Percentiles rank a stretch among this genome's conserved stretches.
These are phyloP conservation scores for Baccha elongata DNA, from an alignment of 2,888 invertebrate genomes.

Conservation along the genomic window DNA sequence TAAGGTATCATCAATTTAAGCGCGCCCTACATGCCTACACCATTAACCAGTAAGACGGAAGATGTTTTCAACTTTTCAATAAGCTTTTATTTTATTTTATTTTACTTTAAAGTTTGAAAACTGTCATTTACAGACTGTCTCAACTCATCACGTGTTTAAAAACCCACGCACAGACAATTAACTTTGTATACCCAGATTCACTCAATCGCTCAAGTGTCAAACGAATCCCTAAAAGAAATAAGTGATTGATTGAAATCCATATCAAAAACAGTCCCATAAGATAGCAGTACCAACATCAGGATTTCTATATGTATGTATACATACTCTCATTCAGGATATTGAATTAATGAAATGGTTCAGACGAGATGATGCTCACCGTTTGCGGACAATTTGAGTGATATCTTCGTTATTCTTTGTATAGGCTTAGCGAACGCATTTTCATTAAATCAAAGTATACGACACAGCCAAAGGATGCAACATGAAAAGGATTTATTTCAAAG, in stretches of 20 bases:
- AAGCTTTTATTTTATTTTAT: no score
- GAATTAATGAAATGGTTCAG: conserved; percentile 24
- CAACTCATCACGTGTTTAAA: neutral
- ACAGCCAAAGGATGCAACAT: conserved; percentile 9
- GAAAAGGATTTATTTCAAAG: conserved; percentile 51
- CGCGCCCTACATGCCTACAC: no score
- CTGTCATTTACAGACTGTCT: neutral
- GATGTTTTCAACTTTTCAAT: no score
- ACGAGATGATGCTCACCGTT: neutral
- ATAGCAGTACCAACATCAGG: neutral
- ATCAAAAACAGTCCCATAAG: conserved; percentile 15
- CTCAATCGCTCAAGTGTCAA: conserved; percentile 26
- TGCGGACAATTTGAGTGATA: conserved; percentile 41
- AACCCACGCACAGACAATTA: conserved; percentile 8
- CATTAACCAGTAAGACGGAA: no score
- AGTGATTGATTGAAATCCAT: conserved; percentile 40
- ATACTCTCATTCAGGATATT: conserved; percentile 4
- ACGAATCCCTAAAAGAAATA: conserved; percentile 25
- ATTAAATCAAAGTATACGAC: conserved; percentile 55
- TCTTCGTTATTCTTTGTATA: conserved; percentile 28
- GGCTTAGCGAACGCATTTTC: conserved; percentile 45
- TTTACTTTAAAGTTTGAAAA: no score
- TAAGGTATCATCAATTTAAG: no score
- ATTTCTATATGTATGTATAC: neutral
- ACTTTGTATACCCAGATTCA: conserved; percentile 20